Evolutionary conservation across 2,888 invertebrate species (phyloP).

Genomic region (Creontiades dilutus): DNA sequence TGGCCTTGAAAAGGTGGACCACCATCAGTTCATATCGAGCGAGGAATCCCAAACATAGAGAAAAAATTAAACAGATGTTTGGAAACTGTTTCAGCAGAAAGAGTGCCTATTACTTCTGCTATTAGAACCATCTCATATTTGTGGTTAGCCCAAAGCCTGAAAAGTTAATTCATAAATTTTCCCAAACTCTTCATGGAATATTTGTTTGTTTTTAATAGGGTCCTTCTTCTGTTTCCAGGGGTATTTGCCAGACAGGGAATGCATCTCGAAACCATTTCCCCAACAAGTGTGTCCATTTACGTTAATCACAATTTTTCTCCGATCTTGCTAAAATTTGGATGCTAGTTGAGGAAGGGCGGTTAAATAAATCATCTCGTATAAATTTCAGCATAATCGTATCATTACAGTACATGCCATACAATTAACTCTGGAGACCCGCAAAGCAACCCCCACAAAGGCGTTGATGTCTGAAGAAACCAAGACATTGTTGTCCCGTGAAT

Average conservation of each 20-base stretch:
- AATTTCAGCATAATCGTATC: too few species aligned
- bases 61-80: not conserved
- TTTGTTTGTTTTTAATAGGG: conserved; percentile 24
- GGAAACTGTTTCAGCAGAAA: not conserved
- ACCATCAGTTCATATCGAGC: not conserved
- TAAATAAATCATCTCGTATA: too few species aligned
- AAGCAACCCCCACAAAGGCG: too few species aligned
- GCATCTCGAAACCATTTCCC: too few species aligned
- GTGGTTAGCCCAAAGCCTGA: conserved; percentile 21
- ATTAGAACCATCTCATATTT: conserved; percentile 45
- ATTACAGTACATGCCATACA: too few species aligned
- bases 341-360: too few species aligned
- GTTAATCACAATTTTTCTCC: too few species aligned
- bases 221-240: not conserved
- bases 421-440: too few species aligned
- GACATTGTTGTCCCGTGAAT: too few species aligned
- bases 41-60: conserved; percentile 37
- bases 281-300: too few species aligned
- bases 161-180: conserved; percentile 57
- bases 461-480: too few species aligned
- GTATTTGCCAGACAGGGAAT: conserved; percentile 37
- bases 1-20: not conserved
- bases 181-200: conserved; percentile 1
- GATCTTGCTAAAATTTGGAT: too few species aligned
- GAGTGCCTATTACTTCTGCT: not conserved